Conservation (phyloP, 2,113 vertebrate species). For the Phycodurus eques region DNA sequence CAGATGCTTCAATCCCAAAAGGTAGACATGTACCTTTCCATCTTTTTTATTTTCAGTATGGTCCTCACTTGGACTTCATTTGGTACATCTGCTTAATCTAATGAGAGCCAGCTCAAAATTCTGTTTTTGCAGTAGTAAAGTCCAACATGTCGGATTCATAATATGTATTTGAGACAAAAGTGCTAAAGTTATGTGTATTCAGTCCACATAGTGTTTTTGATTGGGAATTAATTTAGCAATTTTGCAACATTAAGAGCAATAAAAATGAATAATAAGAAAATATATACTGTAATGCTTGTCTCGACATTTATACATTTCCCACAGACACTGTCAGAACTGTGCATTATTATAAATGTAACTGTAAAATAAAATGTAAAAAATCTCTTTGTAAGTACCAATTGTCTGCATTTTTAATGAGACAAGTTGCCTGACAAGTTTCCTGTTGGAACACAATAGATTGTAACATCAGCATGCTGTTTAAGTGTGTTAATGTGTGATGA, state of each 20-base stretch:
- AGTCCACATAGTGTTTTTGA: background rate
- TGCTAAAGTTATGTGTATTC: background rate
- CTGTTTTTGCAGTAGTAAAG: background rate
- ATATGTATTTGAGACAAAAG: background rate
- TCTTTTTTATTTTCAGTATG: no score
- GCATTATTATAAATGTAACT: background rate
- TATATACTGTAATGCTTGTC: background rate
- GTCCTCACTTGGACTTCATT: background rate
- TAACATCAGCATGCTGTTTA: conserved; percentile 29
- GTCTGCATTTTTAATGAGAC: background rate
- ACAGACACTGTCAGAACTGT: background rate
- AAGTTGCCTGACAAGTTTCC: background rate
- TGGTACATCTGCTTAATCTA: background rate
- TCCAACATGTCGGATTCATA: background rate
- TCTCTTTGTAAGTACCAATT: background rate
- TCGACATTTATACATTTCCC: background rate
- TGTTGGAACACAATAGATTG: background rate
- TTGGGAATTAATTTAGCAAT: background rate
- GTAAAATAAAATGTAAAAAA: background rate
- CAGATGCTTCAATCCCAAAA: background rate
- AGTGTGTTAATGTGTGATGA: conserved; percentile 9
- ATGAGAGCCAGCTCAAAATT: background rate
- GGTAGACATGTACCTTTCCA: background rate
- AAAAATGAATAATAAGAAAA: background rate
- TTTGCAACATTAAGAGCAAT: background rate